Percentiles rank a stretch among this genome's conserved stretches.
phyloP scores from a whole-genome alignment of 2,113 vertebrate species.

The Cavia aperea region DNA sequence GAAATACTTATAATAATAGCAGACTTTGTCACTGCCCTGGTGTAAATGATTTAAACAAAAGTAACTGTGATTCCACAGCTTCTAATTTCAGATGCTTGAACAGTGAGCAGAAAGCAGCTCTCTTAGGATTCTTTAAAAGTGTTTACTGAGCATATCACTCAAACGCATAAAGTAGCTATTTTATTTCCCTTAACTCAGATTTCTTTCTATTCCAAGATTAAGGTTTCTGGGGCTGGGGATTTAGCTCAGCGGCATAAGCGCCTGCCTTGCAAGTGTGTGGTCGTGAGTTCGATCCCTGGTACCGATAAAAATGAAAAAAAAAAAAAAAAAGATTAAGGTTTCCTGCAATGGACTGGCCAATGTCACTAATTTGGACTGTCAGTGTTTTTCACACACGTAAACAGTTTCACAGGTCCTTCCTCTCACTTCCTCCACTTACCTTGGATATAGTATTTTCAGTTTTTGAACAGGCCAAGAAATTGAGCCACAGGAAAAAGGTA shows the following conservation, averaged over 20 bases:
- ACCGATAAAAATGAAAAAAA: too few relatives aligned
- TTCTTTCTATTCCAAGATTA: neutral
- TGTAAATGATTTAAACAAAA: slow-evolving; percentile 7
- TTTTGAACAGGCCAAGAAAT: slow-evolving; percentile 14
- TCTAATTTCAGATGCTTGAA: neutral
- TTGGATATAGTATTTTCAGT: neutral
- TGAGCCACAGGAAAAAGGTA: neutral
- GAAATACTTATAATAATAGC: neutral
- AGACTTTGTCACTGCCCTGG: neutral
- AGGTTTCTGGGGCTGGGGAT: neutral
- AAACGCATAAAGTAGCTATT: neutral
- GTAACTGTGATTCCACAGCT: neutral
- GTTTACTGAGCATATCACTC: neutral
- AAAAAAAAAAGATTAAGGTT: neutral
- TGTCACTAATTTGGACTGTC: neutral
- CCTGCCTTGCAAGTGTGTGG: too few relatives aligned
- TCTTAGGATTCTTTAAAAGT: neutral
- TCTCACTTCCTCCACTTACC: neutral
- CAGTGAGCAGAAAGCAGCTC: neutral
- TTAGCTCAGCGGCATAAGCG: too few relatives aligned
- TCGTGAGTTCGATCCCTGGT: too few relatives aligned
- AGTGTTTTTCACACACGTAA: neutral
- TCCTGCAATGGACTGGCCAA: neutral
- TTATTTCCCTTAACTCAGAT: neutral
- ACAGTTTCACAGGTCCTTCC: neutral